These are phyloP conservation scores for Rhinolophus sinicus DNA, from an alignment of 2,113 vertebrate species.

Conservation along the genomic window DNA sequence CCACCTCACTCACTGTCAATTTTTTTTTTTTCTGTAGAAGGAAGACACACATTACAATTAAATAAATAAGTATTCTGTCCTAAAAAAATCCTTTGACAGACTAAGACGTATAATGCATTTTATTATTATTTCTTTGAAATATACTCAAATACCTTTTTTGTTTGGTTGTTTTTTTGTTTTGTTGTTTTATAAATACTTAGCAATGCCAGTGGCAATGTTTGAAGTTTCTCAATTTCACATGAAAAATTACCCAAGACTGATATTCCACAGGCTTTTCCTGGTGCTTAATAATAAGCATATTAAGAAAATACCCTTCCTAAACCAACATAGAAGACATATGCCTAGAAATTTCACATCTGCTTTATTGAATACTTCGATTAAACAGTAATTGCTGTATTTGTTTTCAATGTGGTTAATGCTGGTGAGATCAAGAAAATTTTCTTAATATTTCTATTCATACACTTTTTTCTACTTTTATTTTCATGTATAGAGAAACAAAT, in stretches of 20 bases:
- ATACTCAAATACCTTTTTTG: not conserved
- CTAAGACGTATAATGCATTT: conserved; percentile 15
- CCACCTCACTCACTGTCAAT: not conserved
- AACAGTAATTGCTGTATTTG: conserved; percentile 67
- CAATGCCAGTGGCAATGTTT: not conserved
- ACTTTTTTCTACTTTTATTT: not conserved
- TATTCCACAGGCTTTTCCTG: conserved; percentile 67
- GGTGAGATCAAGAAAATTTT: conserved; percentile 35
- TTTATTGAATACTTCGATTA: conserved; percentile 81
- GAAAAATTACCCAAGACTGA: conserved; percentile 69
- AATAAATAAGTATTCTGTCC: not conserved
- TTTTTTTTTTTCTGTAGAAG: not conserved
- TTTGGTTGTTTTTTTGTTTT: not conserved
- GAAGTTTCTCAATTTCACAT: conserved; percentile 27
- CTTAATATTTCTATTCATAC: not conserved
- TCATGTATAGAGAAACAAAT: not conserved
- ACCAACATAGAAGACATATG: conserved; percentile 72
- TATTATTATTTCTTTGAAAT: conserved; percentile 57
- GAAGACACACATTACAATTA: not conserved
- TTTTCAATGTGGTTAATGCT: conserved; percentile 68
- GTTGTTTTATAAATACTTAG: conserved; percentile 56
- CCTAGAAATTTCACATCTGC: conserved; percentile 68
- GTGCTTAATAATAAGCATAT: conserved; percentile 70
- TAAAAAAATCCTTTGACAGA: conserved; percentile 29
- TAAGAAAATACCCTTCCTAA: conserved; percentile 68